A percentile compares a stretch with the other conserved stretches of the same genome.
Evolutionary conservation across 2,113 vertebrate genomes (phyloP).

Genomic region (Empidonax alnorum): DNA sequence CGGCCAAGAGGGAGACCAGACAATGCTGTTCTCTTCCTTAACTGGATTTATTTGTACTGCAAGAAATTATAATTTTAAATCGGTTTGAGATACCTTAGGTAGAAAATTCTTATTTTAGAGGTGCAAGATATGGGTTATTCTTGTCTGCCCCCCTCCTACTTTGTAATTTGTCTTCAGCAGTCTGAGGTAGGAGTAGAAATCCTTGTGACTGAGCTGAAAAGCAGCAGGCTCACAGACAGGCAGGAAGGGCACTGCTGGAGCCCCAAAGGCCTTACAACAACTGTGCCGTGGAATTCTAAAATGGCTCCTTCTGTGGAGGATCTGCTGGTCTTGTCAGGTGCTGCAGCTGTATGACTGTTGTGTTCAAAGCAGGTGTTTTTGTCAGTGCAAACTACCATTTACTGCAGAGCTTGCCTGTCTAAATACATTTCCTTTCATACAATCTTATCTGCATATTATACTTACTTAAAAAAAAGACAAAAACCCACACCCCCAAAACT

Average conservation of each 20-base stretch:
- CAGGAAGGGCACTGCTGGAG: not conserved
- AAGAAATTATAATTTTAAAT: not conserved
- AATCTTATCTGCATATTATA: not conserved
- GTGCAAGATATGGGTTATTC: not conserved
- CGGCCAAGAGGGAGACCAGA: not conserved
- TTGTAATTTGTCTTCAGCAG: not conserved
- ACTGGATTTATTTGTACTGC: not conserved
- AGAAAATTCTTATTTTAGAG: not conserved
- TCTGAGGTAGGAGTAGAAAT: not conserved
- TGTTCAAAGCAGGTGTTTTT: not conserved
- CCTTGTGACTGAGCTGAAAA: not conserved
- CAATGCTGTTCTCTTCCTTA: not conserved
- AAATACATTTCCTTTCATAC: not conserved
- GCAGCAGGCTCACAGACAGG: not conserved
- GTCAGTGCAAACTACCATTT: not conserved
- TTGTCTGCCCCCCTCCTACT: not conserved
- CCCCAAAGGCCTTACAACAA: not conserved
- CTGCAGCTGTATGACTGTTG: accelerated
- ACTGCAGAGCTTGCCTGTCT: not conserved
- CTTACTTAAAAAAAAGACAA: not conserved
- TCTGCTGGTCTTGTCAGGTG: not conserved
- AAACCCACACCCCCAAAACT: no score
- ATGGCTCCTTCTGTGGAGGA: not conserved
- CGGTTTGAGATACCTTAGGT: not conserved
- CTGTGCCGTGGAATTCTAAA: not conserved